Conservation (phyloP, 2,113 vertebrate genomes). For the Grus americana region DNA sequence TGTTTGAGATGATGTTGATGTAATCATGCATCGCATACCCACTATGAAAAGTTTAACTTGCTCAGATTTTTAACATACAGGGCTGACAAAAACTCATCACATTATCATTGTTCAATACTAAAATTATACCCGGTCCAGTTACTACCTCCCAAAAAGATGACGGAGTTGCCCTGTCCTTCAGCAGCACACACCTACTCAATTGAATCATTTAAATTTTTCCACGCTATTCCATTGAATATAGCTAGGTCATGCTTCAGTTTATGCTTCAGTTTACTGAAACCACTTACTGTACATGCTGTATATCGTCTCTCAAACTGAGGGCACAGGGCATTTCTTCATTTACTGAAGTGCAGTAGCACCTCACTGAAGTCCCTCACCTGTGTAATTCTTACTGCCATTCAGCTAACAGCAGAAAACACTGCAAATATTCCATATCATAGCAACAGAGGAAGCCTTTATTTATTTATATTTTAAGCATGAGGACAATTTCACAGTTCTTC, state of each 20-base stretch:
- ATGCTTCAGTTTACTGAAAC: neutral
- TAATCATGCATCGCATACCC: neutral
- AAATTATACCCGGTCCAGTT: neutral
- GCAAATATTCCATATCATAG: neutral
- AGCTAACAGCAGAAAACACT: neutral
- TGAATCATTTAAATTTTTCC: neutral
- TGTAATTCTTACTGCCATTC: neutral
- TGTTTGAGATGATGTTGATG: slow-evolving; percentile 40
- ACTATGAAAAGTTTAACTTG: neutral
- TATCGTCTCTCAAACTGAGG: neutral
- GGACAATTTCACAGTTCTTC: neutral
- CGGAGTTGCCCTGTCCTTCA: neutral
- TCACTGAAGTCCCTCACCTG: neutral
- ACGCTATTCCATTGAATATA: no score
- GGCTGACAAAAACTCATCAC: neutral
- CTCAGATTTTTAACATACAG: neutral
- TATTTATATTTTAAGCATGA: neutral
- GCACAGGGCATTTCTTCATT: neutral
- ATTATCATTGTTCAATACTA: neutral
- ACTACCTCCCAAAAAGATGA: neutral
- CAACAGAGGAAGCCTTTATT: neutral
- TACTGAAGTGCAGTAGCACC: neutral
- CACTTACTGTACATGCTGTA: neutral
- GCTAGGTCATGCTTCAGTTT: neutral
- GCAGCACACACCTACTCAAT: neutral